A percentile compares a stretch with the other conserved stretches of the same genome.
phyloP scores from a whole-genome alignment of 1,140 invertebrate species.

The Diorhabda elongata region DNA sequence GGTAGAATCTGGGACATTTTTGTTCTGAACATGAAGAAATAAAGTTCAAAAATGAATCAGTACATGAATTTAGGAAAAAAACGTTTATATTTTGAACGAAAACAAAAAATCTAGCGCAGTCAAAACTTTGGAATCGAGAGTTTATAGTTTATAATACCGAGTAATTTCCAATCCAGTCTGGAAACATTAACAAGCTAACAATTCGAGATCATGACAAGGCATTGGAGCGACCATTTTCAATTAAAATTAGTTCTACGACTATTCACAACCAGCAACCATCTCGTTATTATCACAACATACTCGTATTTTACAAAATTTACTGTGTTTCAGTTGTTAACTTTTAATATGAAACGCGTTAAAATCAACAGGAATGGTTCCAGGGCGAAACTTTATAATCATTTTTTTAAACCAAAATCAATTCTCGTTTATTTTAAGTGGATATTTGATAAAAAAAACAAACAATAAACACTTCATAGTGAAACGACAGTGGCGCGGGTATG shows the following conservation, averaged over 20 bases:
- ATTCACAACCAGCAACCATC: neutral
- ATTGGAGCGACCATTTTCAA: neutral
- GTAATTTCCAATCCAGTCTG: neutral
- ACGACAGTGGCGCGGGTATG: no score
- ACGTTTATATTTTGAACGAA: neutral
- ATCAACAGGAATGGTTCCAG: neutral
- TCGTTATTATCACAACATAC: neutral
- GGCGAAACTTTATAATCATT: no score
- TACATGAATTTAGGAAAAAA: slow-evolving; percentile 8
- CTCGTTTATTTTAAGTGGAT: no score
- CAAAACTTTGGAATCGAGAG: no score
- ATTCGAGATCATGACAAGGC: neutral
- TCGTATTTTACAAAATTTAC: neutral
- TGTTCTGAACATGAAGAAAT: slow-evolving; percentile 4
- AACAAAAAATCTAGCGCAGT: no score
- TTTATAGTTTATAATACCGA: neutral
- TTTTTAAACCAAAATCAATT: no score
- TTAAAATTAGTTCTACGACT: slow-evolving; percentile 2
- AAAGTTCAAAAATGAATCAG: slow-evolving; percentile 6
- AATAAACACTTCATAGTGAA: no score
- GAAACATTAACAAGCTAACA: neutral
- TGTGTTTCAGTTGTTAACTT: neutral
- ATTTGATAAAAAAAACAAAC: no score
- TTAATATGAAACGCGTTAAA: neutral
- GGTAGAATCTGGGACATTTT: neutral